phyloP scores from a whole-genome alignment of 2,797 vertebrate species.

The Labeo calbasu region DNA sequence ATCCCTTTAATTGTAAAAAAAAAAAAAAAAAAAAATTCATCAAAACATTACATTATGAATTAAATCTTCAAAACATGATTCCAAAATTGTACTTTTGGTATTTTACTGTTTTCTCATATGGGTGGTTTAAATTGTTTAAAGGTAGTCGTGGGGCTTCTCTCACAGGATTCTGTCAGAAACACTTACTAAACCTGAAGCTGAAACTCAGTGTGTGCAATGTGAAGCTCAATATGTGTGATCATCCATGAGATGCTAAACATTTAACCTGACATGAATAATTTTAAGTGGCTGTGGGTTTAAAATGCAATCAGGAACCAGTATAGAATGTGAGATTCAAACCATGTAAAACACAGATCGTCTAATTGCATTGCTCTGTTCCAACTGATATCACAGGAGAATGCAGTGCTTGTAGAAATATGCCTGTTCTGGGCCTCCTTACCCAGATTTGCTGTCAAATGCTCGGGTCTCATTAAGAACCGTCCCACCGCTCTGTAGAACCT shows the following conservation, averaged over 20 bases:
- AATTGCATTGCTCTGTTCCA: slow-evolving; percentile 10
- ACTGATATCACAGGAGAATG: slow-evolving; percentile 28
- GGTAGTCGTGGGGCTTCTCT: not conserved
- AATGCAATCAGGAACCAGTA: not conserved
- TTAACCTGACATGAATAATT: not conserved
- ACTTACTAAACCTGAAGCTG: not conserved
- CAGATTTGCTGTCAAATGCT: slow-evolving; percentile 90
- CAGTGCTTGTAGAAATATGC: slow-evolving; percentile 13
- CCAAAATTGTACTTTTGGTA: not conserved
- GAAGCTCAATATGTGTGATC: not conserved
- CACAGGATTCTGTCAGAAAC: not conserved
- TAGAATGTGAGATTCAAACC: slow-evolving; percentile 9
- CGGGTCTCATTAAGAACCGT: slow-evolving; percentile 92
- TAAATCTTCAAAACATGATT: not conserved
- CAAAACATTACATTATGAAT: not conserved
- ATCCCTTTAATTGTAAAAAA: too few relatives aligned
- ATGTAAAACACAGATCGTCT: not conserved
- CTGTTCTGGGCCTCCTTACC: slow-evolving; percentile 73
- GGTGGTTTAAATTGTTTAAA: not conserved
- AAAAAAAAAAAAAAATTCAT: not conserved
- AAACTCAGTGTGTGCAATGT: not conserved
- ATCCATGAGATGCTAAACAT: not conserved
- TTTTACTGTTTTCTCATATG: not conserved
- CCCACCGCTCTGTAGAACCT: slow-evolving; percentile 85
- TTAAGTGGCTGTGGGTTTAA: slow-evolving; percentile 16